Conservation (phyloP, 2,797 vertebrate genomes). For the Anomalospiza imberbis region DNA sequence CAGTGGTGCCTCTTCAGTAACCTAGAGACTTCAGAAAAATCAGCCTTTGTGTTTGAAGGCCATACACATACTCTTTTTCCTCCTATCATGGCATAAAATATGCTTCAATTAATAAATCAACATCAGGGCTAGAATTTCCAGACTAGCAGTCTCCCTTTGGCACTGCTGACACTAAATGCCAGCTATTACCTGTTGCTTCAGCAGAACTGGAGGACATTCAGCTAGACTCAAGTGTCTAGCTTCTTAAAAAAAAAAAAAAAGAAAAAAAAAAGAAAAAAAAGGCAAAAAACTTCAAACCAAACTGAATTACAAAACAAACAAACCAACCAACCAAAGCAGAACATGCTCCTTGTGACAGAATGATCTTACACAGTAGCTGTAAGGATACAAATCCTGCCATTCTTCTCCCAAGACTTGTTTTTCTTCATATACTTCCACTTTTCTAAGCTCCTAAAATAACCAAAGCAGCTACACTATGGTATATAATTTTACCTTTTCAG, state of each 20-base stretch:
- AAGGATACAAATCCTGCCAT: conserved; percentile 1
- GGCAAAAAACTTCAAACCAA: neutral
- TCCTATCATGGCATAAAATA: neutral
- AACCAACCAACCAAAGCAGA: neutral
- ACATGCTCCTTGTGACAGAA: neutral
- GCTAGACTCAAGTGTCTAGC: neutral
- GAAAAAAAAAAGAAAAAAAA: too few species aligned
- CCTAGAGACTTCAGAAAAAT: neutral
- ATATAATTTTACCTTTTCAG: neutral
- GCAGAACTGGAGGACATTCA: neutral
- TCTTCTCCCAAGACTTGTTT: neutral
- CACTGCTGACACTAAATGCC: neutral
- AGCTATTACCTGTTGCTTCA: neutral
- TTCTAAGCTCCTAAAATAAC: conserved; percentile 15
- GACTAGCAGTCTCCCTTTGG: neutral
- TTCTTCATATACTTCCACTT: neutral
- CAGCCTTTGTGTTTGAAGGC: neutral
- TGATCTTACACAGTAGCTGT: neutral
- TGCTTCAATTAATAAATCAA: neutral
- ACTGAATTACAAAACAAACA: neutral
- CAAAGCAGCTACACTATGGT: conserved; percentile 18
- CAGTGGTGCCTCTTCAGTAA: neutral
- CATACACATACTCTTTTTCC: neutral
- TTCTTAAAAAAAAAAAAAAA: neutral
- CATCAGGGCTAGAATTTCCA: neutral